A percentile compares a stretch with the other conserved stretches of the same genome.
These are phyloP conservation scores for Aplochiton taeniatus DNA, from an alignment of 2,797 vertebrate genomes.

Conservation along the genomic window DNA sequence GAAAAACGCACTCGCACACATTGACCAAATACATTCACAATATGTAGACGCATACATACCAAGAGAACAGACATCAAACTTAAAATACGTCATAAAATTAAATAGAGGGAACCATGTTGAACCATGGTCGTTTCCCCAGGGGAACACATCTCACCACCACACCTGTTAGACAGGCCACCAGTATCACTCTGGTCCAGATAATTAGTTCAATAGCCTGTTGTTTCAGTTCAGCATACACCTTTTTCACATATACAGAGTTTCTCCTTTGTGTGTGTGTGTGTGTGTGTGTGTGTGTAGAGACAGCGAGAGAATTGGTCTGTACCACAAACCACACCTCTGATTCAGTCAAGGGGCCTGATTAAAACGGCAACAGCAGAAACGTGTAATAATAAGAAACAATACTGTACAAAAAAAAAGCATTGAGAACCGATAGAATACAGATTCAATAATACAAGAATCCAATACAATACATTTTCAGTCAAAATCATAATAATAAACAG, in stretches of 20 bases:
- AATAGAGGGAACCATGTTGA: conserved; percentile 28
- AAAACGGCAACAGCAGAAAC: background rate
- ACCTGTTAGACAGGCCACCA: conserved; percentile 32
- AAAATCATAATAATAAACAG: conserved; percentile 33
- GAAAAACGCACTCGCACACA: conserved; percentile 39
- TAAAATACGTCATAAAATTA: conserved; percentile 47
- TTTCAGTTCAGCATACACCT: conserved; percentile 60
- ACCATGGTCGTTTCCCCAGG: background rate
- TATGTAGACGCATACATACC: conserved; percentile 14
- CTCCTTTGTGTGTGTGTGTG: background rate
- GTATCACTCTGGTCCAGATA: conserved; percentile 63
- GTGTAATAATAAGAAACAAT: conserved; percentile 2
- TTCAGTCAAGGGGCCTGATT: conserved; percentile 2
- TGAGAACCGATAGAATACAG: conserved; percentile 11
- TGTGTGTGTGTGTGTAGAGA: background rate
- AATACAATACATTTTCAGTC: conserved; percentile 41
- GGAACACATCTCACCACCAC: conserved; percentile 19
- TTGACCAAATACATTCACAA: conserved; percentile 60
- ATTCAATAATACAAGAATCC: conserved; percentile 37
- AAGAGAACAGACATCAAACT: background rate
- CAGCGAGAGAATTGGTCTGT: background rate
- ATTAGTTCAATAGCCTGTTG: conserved; percentile 76
- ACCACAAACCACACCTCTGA: background rate
- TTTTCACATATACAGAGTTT: conserved; percentile 33
- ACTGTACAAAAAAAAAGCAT: conserved; percentile 17